Base-by-base conservation (phyloP, 2,888 invertebrate species). In the Mythimna impura region DNA sequence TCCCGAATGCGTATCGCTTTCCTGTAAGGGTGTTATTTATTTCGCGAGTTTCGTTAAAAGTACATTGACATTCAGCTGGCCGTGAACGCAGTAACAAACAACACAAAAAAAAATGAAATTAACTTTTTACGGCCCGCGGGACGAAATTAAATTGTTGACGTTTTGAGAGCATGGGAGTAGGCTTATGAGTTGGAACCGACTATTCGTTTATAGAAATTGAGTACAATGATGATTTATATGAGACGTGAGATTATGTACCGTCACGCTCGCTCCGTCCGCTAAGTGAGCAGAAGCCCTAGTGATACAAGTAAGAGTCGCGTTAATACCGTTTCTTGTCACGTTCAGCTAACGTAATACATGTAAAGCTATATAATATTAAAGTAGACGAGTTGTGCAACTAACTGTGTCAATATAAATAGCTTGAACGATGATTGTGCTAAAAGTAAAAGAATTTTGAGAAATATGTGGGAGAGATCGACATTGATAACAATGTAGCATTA, bases 21-120 rank as follows among this genome's bases (percentile, higher is more conserved):
- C 85, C 87, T 81, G 81, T 83, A 74, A 72, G 69, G 58, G 55
- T 64, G 73, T 83, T 79, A 83, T 85, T 85, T 85, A 87, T 87
- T 85, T 74, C 60, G 66, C 57, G 77, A 74, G 73, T 73, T 69
- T 61, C 72, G 73, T 66, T 74, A 22, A 70, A 75, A 70, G 77
- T 81, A 73, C 71, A 64, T 71, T 78, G 80, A 82, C 80, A 84
- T 79, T 78, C 72, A 71, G 30, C 57, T 50, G 65, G 70, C 40
- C 74, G 78, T 72, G 64, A 78, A 76, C 69, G 65, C 66, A 76
- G 80, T 74, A 73, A 76, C 60, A 73, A 83, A 80, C 65, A 66
- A 52, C 43, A 58, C 70, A 69, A 79, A 85, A 86, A 30, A 82
- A 81, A 86, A 74, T 71, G 25, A 73, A 82, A 82, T 76, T 17